Evolutionary conservation across 2,113 vertebrate species (phyloP), one percentile per base, ranked within the genome.

Genomic region (Oreotragus oreotragus): DNA sequence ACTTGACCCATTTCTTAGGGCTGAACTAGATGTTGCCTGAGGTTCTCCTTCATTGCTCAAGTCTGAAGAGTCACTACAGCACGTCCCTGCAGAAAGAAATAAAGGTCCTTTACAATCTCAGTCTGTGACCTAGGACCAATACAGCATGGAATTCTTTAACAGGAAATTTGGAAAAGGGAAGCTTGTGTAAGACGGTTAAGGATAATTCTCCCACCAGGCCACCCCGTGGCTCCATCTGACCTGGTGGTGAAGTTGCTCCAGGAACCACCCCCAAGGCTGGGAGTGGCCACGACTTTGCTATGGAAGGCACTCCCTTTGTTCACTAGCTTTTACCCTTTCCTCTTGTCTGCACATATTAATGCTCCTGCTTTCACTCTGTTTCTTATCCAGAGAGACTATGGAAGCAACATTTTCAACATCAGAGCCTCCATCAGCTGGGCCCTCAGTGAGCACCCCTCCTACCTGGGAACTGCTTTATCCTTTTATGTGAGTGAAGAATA

Each of bases 1-100:
- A 97, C 94, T 87, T 98, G 91, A 96, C 57, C 25, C n/a, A 36
- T 76, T 83, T 91, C 76, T 80, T 33, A 58, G 89, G 28, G 14
- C 3, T 64, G 95, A 83, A 57, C 28, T 83, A 47, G 13, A 64
- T 9, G 49, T 14, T 70, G 83, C 86, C 36, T 1, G 19, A 84
- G 23, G 16, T 12, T 91, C 86, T 77, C 97, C 93, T 84, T 23
- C 17, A 0, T 2, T 3, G 49, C 21, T 95, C 55, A 49, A 0
- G 19, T 94, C 33, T 27, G 91, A 66, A 76, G 7, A 87, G n/a
- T 80, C 27, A 33, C 0, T 3, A 60, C 1, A 16, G 21, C 0
- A 2, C 5, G 21, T 1, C 6, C 85, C 97, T 98, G 89, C 2
- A 94, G 51, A 83, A 85, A 96, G 83, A 96, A 85, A 79, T 0